Evolutionary conservation across 2,797 vertebrate genomes (phyloP), one percentile per base, ranked within the genome.

Genomic region (Artibeus lituratus): DNA sequence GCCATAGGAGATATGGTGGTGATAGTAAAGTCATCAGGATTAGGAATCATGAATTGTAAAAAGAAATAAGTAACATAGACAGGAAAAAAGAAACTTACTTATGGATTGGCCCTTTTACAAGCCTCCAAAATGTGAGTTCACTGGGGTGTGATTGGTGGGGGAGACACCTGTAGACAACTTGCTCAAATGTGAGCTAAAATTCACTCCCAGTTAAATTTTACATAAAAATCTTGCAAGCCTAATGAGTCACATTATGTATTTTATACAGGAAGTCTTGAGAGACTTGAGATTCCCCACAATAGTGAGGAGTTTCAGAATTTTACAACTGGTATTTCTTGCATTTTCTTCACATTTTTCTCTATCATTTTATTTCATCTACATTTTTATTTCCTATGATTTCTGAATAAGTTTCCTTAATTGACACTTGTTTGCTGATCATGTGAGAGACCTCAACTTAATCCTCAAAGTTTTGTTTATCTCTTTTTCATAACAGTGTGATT

Each of bases 41-140:
- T 12, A 72, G 16, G 77, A 65, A 77, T 47, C 29, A 15, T 9
- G 19, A 35, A 39, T 55, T 53, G 3, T n/a, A 26, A 86, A 55
- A 57, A 51, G 16, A 21, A 26, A 21, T 19, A 53, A 0, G 12
- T 5, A 4, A 15, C 0, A 8, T 7, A 32, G 35, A 62, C 2
- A 1, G 3, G 32, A 11, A 57, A 42, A 9, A 81, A 77, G 39
- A 4, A 53, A 55, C 6, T 0, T 3, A 4, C 29, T 35, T 19
- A 26, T 12, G 19, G 4, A 47, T 32, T 73, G 18, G 44, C 10
- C 42, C 24, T 47, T 80, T 32, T 44, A 12, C 5, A 29, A 3
- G 42, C 72, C 69, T 59, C 72, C 8, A 10, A 18, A 24, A 29
- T 35, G 21, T 39, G 49, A 74, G 22, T 7, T 88, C 21, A 9